These are phyloP conservation scores for Centruroides sculpturatus DNA, from an alignment of 1,140 invertebrate genomes.

Conservation along the genomic window DNA sequence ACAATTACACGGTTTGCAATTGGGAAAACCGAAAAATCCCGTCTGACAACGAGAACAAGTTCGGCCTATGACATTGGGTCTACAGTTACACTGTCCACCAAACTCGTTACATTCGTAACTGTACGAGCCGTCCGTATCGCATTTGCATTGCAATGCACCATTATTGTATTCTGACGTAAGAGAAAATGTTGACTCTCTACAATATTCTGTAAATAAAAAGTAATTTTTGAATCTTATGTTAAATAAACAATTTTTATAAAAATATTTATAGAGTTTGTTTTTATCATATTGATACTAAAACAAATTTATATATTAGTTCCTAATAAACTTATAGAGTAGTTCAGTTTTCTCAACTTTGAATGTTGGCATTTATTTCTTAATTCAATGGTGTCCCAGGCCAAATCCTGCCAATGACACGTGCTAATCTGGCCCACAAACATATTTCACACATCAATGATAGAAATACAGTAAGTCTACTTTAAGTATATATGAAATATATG, in stretches of 20 bases:
- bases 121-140: slow-evolving; percentile 72
- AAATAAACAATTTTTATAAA: background rate
- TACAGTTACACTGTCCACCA: slow-evolving; percentile 92
- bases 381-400: too few relatives aligned
- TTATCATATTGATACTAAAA: too few relatives aligned
- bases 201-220: slow-evolving; percentile 47
- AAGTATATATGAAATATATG: too few relatives aligned
- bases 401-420: too few relatives aligned
- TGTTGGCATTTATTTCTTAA: too few relatives aligned
- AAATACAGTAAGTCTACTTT: too few relatives aligned
- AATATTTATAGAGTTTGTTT: too few relatives aligned
- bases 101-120: slow-evolving; percentile 79
- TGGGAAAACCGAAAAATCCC: slow-evolving; percentile 88
- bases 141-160: slow-evolving; percentile 74
- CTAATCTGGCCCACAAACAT: too few relatives aligned
- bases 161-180: slow-evolving; percentile 88
- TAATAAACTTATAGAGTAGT: too few relatives aligned
- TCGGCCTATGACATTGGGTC: slow-evolving; percentile 82
- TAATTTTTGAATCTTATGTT: background rate
- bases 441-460: too few relatives aligned
- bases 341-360: too few relatives aligned
- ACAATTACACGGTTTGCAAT: slow-evolving; percentile 76
- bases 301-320: too few relatives aligned
- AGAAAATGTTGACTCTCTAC: slow-evolving; percentile 78
- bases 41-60: slow-evolving; percentile 77